Evolutionary conservation across 2,797 vertebrate genomes (phyloP).

Genomic region (Danio albolineatus): DNA sequence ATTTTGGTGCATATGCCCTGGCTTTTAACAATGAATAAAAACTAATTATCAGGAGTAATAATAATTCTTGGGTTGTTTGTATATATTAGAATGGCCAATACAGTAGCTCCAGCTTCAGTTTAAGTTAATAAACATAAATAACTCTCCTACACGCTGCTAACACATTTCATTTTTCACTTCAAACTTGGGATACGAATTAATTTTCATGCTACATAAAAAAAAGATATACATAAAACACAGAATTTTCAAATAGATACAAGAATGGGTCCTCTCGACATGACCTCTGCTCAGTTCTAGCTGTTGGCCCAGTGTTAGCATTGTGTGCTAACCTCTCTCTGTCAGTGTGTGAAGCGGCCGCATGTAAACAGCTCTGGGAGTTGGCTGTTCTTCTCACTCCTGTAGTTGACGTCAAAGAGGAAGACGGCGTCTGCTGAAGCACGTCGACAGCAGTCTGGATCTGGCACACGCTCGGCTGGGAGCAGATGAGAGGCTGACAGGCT

Average conservation of each 20-base stretch:
- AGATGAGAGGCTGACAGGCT: slow-evolving; percentile 53
- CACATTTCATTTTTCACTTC: too few relatives aligned
- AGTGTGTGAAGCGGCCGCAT: slow-evolving; percentile 38
- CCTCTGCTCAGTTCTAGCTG: background rate
- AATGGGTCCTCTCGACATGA: background rate
- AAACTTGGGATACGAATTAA: too few relatives aligned
- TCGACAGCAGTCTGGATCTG: slow-evolving; percentile 40
- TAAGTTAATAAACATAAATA: too few relatives aligned
- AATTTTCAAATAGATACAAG: too few relatives aligned
- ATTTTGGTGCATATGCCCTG: too few relatives aligned
- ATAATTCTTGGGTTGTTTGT: too few relatives aligned
- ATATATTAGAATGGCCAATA: too few relatives aligned
- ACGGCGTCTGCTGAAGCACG: slow-evolving; percentile 52
- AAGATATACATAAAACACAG: too few relatives aligned
- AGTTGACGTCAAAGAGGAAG: slow-evolving; percentile 54
- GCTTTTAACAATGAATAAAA: too few relatives aligned
- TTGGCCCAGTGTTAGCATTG: background rate
- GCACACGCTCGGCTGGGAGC: slow-evolving; percentile 51
- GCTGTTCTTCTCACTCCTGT: slow-evolving; percentile 51
- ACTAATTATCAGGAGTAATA: too few relatives aligned
- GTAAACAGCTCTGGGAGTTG: slow-evolving; percentile 48
- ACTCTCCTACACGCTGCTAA: too few relatives aligned
- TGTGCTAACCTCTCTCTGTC: slow-evolving; percentile 19
- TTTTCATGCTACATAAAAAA: background rate
- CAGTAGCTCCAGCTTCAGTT: too few relatives aligned